A percentile compares a stretch with the other conserved stretches of the same genome.
Conservation (phyloP, 2,888 invertebrate genomes). For the Tenodera sinensis region DNA sequence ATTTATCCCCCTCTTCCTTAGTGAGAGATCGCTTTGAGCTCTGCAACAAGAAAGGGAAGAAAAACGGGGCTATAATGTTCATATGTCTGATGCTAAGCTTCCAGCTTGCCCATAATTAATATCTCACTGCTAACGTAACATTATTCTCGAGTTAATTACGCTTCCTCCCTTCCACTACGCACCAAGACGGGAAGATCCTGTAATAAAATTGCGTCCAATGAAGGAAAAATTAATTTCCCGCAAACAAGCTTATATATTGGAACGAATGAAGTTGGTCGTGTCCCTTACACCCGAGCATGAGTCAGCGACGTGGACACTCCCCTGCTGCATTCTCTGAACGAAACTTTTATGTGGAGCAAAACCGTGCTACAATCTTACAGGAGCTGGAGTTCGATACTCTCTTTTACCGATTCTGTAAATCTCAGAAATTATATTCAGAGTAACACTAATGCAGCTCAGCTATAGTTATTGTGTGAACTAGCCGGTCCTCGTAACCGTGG, state of each 20-base stretch:
- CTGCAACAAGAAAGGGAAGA: background rate
- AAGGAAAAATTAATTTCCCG: conserved; percentile 10
- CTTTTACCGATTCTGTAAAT: too few relatives aligned
- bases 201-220: conserved; percentile 10
- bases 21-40: background rate
- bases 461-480: too few relatives aligned
- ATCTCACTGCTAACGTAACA: background rate
- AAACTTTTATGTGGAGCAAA: background rate
- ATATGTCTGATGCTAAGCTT: background rate
- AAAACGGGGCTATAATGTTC: background rate
- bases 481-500: too few relatives aligned
- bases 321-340: too few relatives aligned
- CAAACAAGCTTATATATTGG: conserved; percentile 4
- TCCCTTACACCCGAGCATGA: background rate
- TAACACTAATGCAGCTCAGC: too few relatives aligned
- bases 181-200: background rate
- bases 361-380: background rate
- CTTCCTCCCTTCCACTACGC: background rate
- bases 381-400: too few relatives aligned
- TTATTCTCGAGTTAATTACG: background rate
- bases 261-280: background rate
- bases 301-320: background rate
- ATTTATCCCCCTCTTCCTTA: too few relatives aligned
- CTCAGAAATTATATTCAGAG: too few relatives aligned
- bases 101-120: background rate